Conservation (phyloP, 2,797 vertebrate genomes). For the Hypotaenidia okinawae region DNA sequence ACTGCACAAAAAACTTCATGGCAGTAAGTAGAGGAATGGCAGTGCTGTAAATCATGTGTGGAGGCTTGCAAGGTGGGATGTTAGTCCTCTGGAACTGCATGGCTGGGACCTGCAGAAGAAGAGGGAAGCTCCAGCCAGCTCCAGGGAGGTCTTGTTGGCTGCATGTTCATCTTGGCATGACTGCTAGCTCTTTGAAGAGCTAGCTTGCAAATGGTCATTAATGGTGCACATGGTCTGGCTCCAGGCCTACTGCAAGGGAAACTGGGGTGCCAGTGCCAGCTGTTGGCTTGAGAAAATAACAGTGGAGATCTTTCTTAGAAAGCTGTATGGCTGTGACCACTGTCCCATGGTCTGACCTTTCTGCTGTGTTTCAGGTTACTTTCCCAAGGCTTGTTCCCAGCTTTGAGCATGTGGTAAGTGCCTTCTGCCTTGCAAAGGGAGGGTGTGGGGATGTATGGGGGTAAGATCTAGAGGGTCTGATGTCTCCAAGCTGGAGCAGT, state of each 20-base stretch:
- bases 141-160: background rate
- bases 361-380: slow-evolving; percentile 62
- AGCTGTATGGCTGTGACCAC: background rate
- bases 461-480: background rate
- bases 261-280: background rate
- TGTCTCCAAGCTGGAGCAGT: background rate
- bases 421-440: background rate
- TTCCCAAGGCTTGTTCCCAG: slow-evolving; percentile 45
- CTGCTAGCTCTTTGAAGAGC: background rate
- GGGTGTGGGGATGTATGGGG: accelerated
- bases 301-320: accelerated
- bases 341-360: background rate
- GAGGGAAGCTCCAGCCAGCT: background rate
- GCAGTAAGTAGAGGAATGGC: slow-evolving; percentile 64
- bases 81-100: background rate
- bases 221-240: background rate
- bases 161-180: background rate
- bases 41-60: accelerated
- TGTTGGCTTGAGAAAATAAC: background rate
- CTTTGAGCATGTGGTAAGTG: slow-evolving; percentile 59
- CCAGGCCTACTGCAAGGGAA: background rate
- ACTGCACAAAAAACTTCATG: slow-evolving; percentile 72
- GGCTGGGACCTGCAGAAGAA: background rate
- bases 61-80: background rate
- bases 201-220: background rate